These are phyloP conservation scores for Hippoglossus stenolepis DNA, from an alignment of 2,113 vertebrate genomes.

Conservation along the genomic window DNA sequence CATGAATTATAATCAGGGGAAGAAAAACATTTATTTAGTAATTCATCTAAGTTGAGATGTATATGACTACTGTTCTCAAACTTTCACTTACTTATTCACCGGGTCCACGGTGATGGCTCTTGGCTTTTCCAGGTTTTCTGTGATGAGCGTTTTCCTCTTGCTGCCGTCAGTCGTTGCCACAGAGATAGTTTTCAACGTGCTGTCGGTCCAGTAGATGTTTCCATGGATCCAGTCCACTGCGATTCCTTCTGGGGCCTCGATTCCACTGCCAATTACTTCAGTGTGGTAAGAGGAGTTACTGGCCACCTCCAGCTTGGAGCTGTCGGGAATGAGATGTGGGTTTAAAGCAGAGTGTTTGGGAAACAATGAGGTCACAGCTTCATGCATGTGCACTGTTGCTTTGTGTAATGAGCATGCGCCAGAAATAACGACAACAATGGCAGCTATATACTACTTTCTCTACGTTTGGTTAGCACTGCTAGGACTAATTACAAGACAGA, in stretches of 20 bases:
- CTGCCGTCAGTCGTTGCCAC: constrained; percentile 85
- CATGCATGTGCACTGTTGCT: too few relatives aligned
- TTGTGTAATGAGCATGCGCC: too few relatives aligned
- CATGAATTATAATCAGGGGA: not conserved
- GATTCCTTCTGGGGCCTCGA: constrained; percentile 85
- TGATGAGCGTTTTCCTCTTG: constrained; percentile 86
- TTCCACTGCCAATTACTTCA: constrained; percentile 77
- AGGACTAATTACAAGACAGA: not conserved
- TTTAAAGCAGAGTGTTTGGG: not conserved
- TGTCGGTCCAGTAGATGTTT: constrained; percentile 93
- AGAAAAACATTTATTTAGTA: not conserved
- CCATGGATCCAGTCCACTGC: constrained; percentile 92
- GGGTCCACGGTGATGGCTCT: constrained; percentile 89
- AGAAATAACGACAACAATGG: too few relatives aligned
- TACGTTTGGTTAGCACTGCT: too few relatives aligned
- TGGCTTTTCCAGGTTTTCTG: constrained; percentile 80
- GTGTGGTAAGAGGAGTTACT: constrained; percentile 72
- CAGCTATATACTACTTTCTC: too few relatives aligned
- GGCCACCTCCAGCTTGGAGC: constrained; percentile 79
- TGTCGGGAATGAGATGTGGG: constrained; percentile 44
- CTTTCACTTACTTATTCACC: constrained; percentile 59
- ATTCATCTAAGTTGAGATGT: not conserved
- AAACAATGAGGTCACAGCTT: too few relatives aligned
- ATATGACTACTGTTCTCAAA: not conserved
- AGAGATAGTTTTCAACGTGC: constrained; percentile 80